Base-by-base conservation (phyloP, 2,888 invertebrate genomes). In the Dicyrtomina minuta region DNA sequence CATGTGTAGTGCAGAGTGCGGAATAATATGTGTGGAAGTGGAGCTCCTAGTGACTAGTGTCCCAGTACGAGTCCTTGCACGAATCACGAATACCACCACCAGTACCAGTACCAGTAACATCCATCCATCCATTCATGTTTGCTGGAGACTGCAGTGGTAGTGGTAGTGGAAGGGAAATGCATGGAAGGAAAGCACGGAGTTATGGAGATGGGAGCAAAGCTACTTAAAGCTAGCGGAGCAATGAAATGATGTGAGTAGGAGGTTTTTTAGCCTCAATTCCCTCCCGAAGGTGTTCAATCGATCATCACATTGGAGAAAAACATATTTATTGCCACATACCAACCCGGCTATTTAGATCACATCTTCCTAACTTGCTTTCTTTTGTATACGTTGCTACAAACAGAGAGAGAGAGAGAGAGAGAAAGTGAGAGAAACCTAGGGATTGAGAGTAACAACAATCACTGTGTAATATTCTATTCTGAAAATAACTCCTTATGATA, bases 221-320 rank as follows among this genome's bases (percentile, higher is more conserved):
- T 13, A 33, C n/a, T 12, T 15, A 24, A 20, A 58, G 58, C 12
- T 13, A n/a, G 27, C 58, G 2, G 5, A 10, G 33, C 26, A 27
- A 53, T 53, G 44, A 24, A 20, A 60, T 33, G 60, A 44, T 27
- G 60, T 24, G 22, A 20, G 60, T 15, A 44, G 6, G 24, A 41
- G 43, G 43, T 6, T 39, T n/a, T 60, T 60, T 41, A 60, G 20
- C 60, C 60, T 44, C 22, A 60, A 60, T 60, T 60, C 43, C 17
- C 60, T 60, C 60, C 43, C 26, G 17, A 41, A 60, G 60, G 60
- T 60, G 60, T 60, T 60, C 60, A 60, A 60, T 60, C 60, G 60
- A 60, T 60, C 60, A 60, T 60, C 44, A 60, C 43, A 56, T 24
- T 8, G 56, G 20, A 56, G 56, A 33, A 33, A 33, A 33, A 46